These are phyloP conservation scores for Megamerina dolium DNA, from an alignment of 2,888 invertebrate genomes.

Conservation along the genomic window DNA sequence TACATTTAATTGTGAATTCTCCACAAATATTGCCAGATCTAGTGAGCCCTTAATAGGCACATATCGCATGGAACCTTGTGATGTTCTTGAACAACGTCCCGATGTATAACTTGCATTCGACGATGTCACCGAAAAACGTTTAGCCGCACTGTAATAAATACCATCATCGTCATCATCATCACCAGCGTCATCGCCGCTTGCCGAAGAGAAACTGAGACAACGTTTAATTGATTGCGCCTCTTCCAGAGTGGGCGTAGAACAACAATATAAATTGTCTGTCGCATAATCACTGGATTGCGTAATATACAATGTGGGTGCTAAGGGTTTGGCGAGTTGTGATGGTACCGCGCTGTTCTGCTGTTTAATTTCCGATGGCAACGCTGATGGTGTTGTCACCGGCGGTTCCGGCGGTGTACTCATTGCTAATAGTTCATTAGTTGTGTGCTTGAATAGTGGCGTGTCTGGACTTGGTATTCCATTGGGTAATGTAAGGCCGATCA, in stretches of 20 bases:
- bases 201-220: slow-evolving; percentile 57
- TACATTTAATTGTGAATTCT: slow-evolving; percentile 58
- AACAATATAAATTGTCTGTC: slow-evolving; percentile 43
- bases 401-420: slow-evolving; percentile 22
- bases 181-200: slow-evolving; percentile 53
- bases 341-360: background rate
- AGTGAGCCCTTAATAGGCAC: slow-evolving; percentile 54
- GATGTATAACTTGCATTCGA: slow-evolving; percentile 30
- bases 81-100: slow-evolving; percentile 16
- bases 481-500: slow-evolving; percentile 36
- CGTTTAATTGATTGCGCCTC: slow-evolving; percentile 53
- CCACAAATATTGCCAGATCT: slow-evolving; percentile 58
- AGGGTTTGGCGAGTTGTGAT: background rate
- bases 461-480: slow-evolving; percentile 45
- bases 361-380: slow-evolving; percentile 11
- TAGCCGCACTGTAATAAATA: slow-evolving; percentile 44
- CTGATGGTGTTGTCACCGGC: slow-evolving; percentile 18
- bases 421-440: slow-evolving; percentile 10
- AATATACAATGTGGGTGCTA: background rate
- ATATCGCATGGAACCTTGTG: slow-evolving; percentile 28
- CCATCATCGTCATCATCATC: slow-evolving; percentile 29
- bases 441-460: slow-evolving; percentile 25
- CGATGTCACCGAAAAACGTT: slow-evolving; percentile 53
- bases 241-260: slow-evolving; percentile 49
- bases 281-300: background rate